Conservation (phyloP, 2,113 vertebrate genomes). For the Dissostichus mawsoni region DNA sequence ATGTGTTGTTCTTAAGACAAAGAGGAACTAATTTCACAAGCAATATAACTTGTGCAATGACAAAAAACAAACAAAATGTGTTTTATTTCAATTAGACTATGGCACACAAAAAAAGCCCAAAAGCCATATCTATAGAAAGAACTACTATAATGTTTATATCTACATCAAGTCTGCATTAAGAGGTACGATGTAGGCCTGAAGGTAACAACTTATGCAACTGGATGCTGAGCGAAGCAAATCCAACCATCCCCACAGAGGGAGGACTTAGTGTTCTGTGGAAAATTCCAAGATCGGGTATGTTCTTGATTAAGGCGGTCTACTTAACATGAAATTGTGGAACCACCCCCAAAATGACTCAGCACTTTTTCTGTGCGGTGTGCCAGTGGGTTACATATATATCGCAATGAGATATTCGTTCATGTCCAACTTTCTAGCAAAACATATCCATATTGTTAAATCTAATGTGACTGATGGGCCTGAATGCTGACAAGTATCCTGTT, state of each 20-base stretch:
- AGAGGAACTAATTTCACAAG: neutral
- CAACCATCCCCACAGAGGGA: conserved; percentile 15
- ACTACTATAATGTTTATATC: neutral
- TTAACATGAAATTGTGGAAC: conserved; percentile 39
- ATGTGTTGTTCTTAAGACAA: neutral
- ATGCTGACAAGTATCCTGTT: neutral
- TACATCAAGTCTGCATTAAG: neutral
- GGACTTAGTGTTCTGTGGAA: conserved; percentile 28
- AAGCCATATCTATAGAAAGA: neutral
- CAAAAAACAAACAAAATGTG: neutral
- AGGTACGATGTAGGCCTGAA: neutral
- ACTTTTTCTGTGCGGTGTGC: conserved; percentile 41
- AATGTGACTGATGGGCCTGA: neutral
- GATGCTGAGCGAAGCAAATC: conserved; percentile 12
- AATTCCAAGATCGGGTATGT: conserved; percentile 63
- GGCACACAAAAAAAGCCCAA: neutral
- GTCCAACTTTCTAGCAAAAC: neutral
- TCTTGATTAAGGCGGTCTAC: conserved; percentile 62
- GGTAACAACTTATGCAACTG: conserved; percentile 31
- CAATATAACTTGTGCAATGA: neutral
- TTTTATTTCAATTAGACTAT: neutral
- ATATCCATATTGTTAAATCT: no score
- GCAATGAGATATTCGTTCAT: conserved; percentile 10
- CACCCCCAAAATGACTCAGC: conserved; percentile 59
- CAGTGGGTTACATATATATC: neutral